Percentiles rank a stretch among this genome's conserved stretches.
Evolutionary conservation across 2,888 invertebrate species (phyloP).

Genomic region (Euzetes globulus): DNA sequence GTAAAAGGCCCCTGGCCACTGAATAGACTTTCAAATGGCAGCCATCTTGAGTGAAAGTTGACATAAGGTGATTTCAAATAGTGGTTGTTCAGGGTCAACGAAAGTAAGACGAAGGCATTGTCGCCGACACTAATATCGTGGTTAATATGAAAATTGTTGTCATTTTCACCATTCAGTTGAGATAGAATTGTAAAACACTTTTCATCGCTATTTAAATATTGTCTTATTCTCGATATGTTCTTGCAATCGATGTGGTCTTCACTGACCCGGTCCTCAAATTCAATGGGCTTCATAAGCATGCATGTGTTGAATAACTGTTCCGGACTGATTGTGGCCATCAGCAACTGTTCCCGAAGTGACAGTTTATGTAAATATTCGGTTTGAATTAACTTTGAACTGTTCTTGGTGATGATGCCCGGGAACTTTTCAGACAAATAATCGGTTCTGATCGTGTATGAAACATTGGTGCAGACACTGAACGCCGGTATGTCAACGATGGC

Average conservation of each 20-base stretch:
- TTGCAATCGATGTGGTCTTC: background rate
- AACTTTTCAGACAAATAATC: background rate
- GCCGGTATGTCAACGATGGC: background rate
- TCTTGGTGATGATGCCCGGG: background rate
- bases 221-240: background rate
- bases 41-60: background rate
- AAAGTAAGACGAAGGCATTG: background rate
- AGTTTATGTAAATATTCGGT: background rate
- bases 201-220: background rate
- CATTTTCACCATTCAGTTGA: slow-evolving; percentile 4
- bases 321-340: background rate
- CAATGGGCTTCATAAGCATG: background rate
- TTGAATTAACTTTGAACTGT: background rate
- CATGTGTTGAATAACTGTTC: background rate
- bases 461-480: background rate
- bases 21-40: background rate
- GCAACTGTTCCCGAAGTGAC: background rate
- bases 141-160: background rate
- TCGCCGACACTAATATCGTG: background rate
- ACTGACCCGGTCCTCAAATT: too few relatives aligned
- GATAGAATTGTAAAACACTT: background rate
- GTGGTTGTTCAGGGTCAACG: background rate
- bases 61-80: background rate
- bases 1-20: background rate
- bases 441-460: background rate